Conservation (phyloP, 2,888 invertebrate species). For the Hydraecia micacea region DNA sequence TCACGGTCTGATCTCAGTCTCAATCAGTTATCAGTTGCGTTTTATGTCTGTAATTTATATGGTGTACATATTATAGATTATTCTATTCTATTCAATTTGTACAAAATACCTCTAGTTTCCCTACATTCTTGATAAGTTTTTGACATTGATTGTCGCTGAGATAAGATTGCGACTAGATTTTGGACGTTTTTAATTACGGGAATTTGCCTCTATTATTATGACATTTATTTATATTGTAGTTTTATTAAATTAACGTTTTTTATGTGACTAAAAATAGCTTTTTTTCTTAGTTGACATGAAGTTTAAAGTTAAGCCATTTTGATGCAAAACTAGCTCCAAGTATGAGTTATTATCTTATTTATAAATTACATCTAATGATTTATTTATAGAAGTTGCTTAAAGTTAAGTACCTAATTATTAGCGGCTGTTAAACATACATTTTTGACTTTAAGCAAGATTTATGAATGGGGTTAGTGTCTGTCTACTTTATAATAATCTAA, state of each 20-base stretch:
- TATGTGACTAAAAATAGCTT: too few relatives aligned
- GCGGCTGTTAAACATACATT: neutral
- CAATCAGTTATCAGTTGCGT: too few relatives aligned
- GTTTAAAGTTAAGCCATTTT: neutral
- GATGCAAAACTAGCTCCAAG: neutral
- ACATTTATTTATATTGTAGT: neutral
- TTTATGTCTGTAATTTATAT: too few relatives aligned
- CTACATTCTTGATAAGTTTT: too few relatives aligned
- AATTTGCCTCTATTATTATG: neutral
- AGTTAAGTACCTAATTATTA: neutral
- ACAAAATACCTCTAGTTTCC: too few relatives aligned
- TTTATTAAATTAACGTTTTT: neutral
- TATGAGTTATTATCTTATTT: too few relatives aligned
- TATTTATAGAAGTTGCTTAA: neutral
- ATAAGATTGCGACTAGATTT: too few relatives aligned
- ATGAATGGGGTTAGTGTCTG: neutral
- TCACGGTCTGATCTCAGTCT: too few relatives aligned
- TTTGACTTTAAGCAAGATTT: neutral
- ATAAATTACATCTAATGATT: neutral
- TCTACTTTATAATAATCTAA: neutral
- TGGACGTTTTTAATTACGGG: too few relatives aligned
- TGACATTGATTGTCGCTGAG: too few relatives aligned
- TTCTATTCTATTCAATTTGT: too few relatives aligned
- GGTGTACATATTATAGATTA: too few relatives aligned
- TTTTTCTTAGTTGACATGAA: neutral